Evolutionary conservation across 2,797 vertebrate species (phyloP).

Genomic region (Cirrhinus molitorella): DNA sequence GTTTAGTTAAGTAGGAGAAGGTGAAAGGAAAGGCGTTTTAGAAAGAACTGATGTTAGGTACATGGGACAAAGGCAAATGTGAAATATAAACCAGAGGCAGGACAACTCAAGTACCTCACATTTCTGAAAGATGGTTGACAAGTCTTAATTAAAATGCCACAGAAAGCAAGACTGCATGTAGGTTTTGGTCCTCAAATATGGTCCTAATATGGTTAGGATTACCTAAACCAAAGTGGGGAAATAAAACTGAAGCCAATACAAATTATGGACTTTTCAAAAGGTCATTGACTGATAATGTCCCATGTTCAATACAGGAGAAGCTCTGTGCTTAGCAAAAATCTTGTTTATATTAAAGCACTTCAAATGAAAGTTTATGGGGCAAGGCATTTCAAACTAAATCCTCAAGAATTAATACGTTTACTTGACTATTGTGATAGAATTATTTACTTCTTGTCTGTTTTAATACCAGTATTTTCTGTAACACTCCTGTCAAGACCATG

Average conservation of each 20-base stretch:
- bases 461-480: background rate
- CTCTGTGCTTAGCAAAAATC: background rate
- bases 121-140: background rate
- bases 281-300: background rate
- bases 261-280: background rate
- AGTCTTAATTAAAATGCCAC: conserved; percentile 8
- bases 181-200: background rate
- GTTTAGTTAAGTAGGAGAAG: background rate
- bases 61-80: conserved; percentile 37
- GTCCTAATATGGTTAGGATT: background rate
- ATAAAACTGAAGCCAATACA: background rate
- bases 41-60: conserved; percentile 62
- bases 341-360: background rate
- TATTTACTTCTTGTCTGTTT: background rate
- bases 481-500: background rate
- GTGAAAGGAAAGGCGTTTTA: background rate
- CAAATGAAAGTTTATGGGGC: background rate
- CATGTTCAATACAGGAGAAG: background rate
- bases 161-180: background rate
- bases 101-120: background rate
- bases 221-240: conserved; percentile 1
- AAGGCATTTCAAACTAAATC: background rate
- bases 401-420: background rate
- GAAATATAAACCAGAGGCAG: background rate
- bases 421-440: background rate